Evolutionary conservation across 64 coral and sea anemone genomes (phyloP), one percentile per base, ranked within the genome.

Genomic region (Porites australiensis): DNA sequence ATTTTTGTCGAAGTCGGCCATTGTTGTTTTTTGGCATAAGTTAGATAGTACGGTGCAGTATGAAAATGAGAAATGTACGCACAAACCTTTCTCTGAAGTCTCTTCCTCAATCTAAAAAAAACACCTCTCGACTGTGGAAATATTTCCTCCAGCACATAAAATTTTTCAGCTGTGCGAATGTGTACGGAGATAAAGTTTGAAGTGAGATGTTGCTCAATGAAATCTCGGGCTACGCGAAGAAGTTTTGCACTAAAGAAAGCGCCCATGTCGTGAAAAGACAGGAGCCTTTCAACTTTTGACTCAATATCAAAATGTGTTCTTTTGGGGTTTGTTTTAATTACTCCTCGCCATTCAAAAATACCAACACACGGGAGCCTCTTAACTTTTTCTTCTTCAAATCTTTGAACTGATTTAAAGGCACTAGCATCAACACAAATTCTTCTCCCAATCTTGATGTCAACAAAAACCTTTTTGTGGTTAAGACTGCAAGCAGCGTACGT

Each of bases 381-480:
- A 10, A 95, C 52, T 59, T 93, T 80, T 70, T 90, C 88, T 57
- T 87, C 67, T 64, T 98, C 96, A 14, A 98, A 77, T 44, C 77
- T 90, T 49, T 93, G 77, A 70, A 73, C 78, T 13, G 79, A 76
- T 48, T 76, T 67, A 48, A 98, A 86, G 5, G 93, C 81, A 52
- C 87, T 87, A 55, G 90, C 90, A 74, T 98, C 87, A 7, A 98
- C 81, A 48, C 96, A 98, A 16, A 95, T 83, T 74, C 88, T 88
- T 23, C 87, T 66, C 52, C 83, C 91, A 19, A 98, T 78, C 83
- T 98, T 92, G 70, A 98, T 92, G 3, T 86, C 82, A 6, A 92
- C 71, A 3, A 22, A 37, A 37, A 51, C 94, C 83, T 19, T 91
- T 82, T 59, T 87, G 78, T 37, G 90, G 50, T 51, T 88, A 72